phyloP scores from a whole-genome alignment of 2,888 invertebrate species.

The Ceratothoa steindachneri region DNA sequence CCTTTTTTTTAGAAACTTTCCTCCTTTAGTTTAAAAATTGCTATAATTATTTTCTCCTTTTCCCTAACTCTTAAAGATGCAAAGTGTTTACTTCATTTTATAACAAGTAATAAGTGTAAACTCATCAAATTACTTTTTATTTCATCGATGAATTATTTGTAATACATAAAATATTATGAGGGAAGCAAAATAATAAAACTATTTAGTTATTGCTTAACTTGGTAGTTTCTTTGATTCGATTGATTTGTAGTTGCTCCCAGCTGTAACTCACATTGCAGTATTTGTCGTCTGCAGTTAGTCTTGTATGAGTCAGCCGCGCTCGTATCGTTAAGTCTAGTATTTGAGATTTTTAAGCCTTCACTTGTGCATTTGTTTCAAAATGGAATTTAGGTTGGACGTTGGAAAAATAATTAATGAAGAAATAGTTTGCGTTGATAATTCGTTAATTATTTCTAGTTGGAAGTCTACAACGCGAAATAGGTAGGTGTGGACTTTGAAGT shows the following conservation, averaged over 20 bases:
- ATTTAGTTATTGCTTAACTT: not conserved
- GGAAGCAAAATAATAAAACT: not conserved
- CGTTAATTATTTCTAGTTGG: constrained; percentile 32
- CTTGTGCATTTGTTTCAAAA: constrained; percentile 4
- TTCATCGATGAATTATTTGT: too few species aligned
- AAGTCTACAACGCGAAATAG: constrained; percentile 31
- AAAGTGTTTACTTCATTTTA: too few species aligned
- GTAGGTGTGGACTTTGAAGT: constrained; percentile 20
- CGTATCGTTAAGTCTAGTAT: too few species aligned
- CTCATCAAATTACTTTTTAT: too few species aligned
- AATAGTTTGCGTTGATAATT: constrained; percentile 30
- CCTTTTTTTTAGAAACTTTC: too few species aligned
- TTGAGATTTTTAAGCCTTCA: too few species aligned
- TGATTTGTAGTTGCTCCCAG: not conserved
- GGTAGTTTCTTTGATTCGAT: not conserved
- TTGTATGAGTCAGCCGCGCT: not conserved
- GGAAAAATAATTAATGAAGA: constrained; percentile 23
- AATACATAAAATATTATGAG: not conserved
- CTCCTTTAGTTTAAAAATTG: too few species aligned
- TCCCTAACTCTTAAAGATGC: too few species aligned
- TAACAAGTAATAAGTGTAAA: too few species aligned
- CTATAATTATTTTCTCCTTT: too few species aligned
- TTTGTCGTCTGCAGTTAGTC: not conserved
- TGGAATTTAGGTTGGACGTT: constrained; percentile 45
- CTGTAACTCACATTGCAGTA: not conserved